phyloP scores from a whole-genome alignment of 1,140 invertebrate genomes.

The Wiebesia pumilae region DNA sequence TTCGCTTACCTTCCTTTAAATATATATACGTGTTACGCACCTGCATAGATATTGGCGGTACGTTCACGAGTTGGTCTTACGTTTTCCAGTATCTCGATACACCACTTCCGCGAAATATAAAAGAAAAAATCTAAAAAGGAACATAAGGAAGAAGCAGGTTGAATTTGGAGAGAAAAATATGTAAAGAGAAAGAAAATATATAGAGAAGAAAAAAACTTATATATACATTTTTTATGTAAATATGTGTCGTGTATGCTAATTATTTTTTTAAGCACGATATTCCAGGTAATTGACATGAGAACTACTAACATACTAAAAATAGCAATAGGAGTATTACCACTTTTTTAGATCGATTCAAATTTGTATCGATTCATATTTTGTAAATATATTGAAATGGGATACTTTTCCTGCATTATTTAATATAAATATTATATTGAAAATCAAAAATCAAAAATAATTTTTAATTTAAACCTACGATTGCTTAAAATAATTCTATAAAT shows the following conservation, averaged over 20 bases:
- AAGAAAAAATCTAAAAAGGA: too few species aligned
- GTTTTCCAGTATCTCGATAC: slow-evolving; percentile 42
- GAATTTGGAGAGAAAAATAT: background rate
- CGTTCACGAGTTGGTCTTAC: background rate
- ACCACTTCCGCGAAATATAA: slow-evolving; percentile 17
- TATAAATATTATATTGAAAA: too few species aligned
- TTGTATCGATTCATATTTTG: background rate
- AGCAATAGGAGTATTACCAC: background rate
- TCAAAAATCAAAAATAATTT: too few species aligned
- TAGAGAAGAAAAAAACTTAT: background rate
- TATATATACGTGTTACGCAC: background rate
- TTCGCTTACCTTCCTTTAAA: background rate
- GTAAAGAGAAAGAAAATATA: background rate
- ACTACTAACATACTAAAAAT: background rate
- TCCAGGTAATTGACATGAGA: slow-evolving; percentile 21
- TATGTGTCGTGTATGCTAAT: background rate
- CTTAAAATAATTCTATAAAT: too few species aligned
- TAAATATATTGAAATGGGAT: background rate
- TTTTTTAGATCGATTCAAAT: background rate
- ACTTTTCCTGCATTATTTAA: too few species aligned
- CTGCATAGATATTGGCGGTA: background rate
- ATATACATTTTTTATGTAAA: slow-evolving; percentile 50
- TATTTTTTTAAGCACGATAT: slow-evolving; percentile 7
- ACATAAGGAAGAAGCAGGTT: background rate
- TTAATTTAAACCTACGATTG: too few species aligned